These are phyloP conservation scores for Phymastichus coffea DNA, from an alignment of 1,140 invertebrate genomes.

Conservation along the genomic window DNA sequence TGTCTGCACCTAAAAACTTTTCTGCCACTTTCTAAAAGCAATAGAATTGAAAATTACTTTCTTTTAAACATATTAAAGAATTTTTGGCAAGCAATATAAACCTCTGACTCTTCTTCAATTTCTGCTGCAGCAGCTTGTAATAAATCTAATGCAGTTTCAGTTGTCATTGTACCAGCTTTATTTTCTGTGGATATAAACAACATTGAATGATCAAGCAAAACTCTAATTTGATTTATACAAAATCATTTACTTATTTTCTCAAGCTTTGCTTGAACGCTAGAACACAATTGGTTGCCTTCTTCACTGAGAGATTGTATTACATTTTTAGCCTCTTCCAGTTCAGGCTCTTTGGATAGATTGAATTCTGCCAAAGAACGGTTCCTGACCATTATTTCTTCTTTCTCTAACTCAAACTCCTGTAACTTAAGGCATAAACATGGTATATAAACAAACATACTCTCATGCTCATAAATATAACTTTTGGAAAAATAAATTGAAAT, in stretches of 20 bases:
- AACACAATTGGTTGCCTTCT: slow-evolving; percentile 66
- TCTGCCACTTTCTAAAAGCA: slow-evolving; percentile 65
- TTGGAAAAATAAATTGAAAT: too few relatives aligned
- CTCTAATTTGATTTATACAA: not conserved
- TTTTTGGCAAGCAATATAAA: slow-evolving; percentile 30
- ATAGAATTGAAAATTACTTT: not conserved
- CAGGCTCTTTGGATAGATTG: slow-evolving; percentile 81
- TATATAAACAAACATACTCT: too few relatives aligned
- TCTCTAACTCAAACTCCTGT: slow-evolving; percentile 76
- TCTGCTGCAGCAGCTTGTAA: slow-evolving; percentile 82
- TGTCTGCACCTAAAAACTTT: slow-evolving; percentile 72
- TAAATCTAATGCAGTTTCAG: slow-evolving; percentile 79
- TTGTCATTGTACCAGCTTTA: slow-evolving; percentile 68
- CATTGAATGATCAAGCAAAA: not conserved
- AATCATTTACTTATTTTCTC: slow-evolving; percentile 65
- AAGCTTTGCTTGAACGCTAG: slow-evolving; percentile 67
- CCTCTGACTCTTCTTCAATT: slow-evolving; percentile 86
- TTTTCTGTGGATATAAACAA: slow-evolving; percentile 56
- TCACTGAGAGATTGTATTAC: slow-evolving; percentile 69
- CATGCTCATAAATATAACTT: too few relatives aligned
- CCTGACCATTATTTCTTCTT: slow-evolving; percentile 80
- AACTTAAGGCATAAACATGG: slow-evolving; percentile 57
- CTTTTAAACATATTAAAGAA: slow-evolving; percentile 8
- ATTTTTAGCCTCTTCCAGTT: slow-evolving; percentile 71
- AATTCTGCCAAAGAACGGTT: slow-evolving; percentile 85